Evolutionary conservation across 2,113 vertebrate species (phyloP).

Genomic region (Zosterops japonicus): DNA sequence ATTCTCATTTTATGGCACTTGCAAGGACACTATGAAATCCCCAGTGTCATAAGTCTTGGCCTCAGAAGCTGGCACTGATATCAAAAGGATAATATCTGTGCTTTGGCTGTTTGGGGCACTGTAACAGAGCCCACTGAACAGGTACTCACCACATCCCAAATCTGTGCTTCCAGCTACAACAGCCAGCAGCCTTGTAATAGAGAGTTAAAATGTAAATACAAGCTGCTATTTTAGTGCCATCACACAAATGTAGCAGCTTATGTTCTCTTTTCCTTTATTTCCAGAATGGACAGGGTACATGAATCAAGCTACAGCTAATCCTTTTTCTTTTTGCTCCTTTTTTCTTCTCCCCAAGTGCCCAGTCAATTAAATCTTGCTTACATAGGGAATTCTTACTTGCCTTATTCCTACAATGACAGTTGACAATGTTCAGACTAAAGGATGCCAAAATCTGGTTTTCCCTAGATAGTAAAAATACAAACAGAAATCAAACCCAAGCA

Average conservation of each 20-base stretch:
- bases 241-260: not conserved
- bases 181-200: not conserved
- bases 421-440: not conserved
- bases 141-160: not conserved
- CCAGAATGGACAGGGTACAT: not conserved
- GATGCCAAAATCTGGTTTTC: not conserved
- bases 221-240: not conserved
- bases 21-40: not conserved
- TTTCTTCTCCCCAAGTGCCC: not conserved
- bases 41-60: not conserved
- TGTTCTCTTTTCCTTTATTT: not conserved
- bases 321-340: not conserved
- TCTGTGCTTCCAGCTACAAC: not conserved
- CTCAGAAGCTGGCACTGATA: not conserved
- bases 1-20: not conserved
- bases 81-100: not conserved
- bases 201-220: conserved; percentile 2
- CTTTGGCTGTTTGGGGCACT: not conserved
- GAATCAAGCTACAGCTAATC: not conserved
- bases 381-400: not conserved
- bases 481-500: conserved; percentile 22
- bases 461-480: not conserved
- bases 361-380: conserved; percentile 10
- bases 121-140: not conserved
- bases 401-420: not conserved